Evolutionary conservation across 2,797 vertebrate species (phyloP), one percentile per base, ranked within the genome.

Genomic region (Anas bernieri): DNA sequence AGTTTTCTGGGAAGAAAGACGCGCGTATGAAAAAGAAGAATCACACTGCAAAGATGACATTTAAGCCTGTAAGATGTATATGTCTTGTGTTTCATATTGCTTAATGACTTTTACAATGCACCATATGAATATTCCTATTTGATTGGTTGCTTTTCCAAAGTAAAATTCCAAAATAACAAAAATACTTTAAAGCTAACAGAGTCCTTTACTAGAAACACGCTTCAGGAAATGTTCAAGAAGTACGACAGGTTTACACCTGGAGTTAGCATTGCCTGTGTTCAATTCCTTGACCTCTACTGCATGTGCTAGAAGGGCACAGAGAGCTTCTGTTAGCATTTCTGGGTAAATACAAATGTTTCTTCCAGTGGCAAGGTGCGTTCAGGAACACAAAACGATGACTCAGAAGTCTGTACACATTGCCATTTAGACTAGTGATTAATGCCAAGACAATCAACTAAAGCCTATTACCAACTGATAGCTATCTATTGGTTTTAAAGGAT

Each of bases 261-360:
- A 79, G 22, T 31, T 59, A 64, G 5, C 9, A 18, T 13, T 5
- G 4, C 8, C 41, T 62, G 2, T 23, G 4, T 30, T 91, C n/a
- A 59, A n/a, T 37, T 6, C 37, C 41, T 58, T 85, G 22, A 75
- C 25, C 62, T 75, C 31, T 8, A 12, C 18, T 4, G 9, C 1
- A 0, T 30, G 33, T 46, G 26, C 58, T 62, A 43, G 39, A 77
- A 87, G n/a, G 37, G 50, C 31, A 83, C 45, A 75, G 33, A 45
- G 23, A 89, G 39, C 6, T 6, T 63, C 25, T 85, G 61, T 33
- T 73, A 41, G 43, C 11, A 63, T 79, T 91, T 94, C 69, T 86
- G 22, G 62, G 11, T 62, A 92, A 88, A 87, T 45, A 78, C 26
- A 91, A 91, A 52, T 80, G 74, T 89, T 93, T 89, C 62, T 91